A percentile compares a stretch with the other conserved stretches of the same genome.
These are phyloP conservation scores for Nothobranchius kuhntae DNA, from an alignment of 2,113 vertebrate genomes.

Conservation along the genomic window DNA sequence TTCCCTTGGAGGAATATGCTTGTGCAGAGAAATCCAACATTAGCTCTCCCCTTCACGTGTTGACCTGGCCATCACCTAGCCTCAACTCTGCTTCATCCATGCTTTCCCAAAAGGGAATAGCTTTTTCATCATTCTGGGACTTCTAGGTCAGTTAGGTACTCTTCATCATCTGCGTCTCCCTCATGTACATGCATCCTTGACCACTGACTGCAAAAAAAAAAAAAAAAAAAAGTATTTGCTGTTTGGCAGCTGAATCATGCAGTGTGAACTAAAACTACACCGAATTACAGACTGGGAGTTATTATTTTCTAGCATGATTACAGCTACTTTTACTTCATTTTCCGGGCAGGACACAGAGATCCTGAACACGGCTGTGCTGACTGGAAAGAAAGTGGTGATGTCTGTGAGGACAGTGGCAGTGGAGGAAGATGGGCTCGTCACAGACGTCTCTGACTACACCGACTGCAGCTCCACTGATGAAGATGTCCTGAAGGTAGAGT, in stretches of 20 bases:
- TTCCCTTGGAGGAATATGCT: slow-evolving; percentile 24
- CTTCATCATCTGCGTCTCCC: slow-evolving; percentile 13
- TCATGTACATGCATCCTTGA: slow-evolving; percentile 3
- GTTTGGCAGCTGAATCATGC: background rate
- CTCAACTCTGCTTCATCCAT: slow-evolving; percentile 13
- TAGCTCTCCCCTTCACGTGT: slow-evolving; percentile 23
- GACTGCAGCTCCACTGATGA: slow-evolving; percentile 88
- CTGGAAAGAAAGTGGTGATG: slow-evolving; percentile 87
- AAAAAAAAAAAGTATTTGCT: background rate
- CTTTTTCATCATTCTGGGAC: slow-evolving; percentile 20
- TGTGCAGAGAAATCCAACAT: slow-evolving; percentile 37
- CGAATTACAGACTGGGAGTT: background rate
- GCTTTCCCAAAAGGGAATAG: slow-evolving; percentile 10
- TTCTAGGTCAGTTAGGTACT: slow-evolving; percentile 31
- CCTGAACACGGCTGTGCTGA: slow-evolving; percentile 90
- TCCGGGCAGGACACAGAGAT: slow-evolving; percentile 86
- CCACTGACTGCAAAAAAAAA: background rate
- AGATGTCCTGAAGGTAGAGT: slow-evolving; percentile 87
- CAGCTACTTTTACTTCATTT: slow-evolving; percentile 5
- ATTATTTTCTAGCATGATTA: background rate
- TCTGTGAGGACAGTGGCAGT: slow-evolving; percentile 87
- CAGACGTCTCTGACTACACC: slow-evolving; percentile 86
- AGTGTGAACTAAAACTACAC: slow-evolving; percentile 2
- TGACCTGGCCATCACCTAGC: slow-evolving; percentile 33
- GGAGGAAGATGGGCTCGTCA: slow-evolving; percentile 84